Conservation (phyloP, 2,888 invertebrate species). For the Pseudococcus jackbeardsleyi region DNA sequence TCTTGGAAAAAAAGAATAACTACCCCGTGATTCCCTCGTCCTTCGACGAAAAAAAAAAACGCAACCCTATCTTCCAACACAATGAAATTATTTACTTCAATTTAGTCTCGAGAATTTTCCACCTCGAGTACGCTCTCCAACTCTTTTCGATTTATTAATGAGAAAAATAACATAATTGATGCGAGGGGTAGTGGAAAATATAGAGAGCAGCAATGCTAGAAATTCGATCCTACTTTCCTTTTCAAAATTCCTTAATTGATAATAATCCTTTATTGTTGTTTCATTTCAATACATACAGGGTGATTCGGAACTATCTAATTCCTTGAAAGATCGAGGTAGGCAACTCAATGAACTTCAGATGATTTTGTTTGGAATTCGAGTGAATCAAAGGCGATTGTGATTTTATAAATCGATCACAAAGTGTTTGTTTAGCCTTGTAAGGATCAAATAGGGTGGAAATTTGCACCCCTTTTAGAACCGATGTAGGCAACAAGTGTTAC, state of each 20-base stretch:
- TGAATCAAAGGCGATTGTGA: too few species aligned
- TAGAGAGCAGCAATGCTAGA: background rate
- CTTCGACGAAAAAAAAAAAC: too few species aligned
- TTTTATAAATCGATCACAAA: too few species aligned
- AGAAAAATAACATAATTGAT: constrained; percentile 23
- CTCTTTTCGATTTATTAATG: constrained; percentile 27
- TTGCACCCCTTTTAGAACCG: too few species aligned
- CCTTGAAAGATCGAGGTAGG: background rate
- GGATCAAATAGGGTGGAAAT: too few species aligned
- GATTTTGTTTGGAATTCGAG: background rate
- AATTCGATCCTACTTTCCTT: background rate
- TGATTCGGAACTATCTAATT: background rate
- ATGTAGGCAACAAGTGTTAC: too few species aligned
- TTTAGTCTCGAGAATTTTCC: constrained; percentile 38
- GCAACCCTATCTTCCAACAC: background rate
- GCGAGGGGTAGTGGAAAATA: background rate
- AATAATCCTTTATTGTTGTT: background rate
- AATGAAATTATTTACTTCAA: constrained; percentile 40
- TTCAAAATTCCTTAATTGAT: background rate
- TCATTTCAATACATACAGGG: background rate
- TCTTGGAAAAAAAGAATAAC: background rate
- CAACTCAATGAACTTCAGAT: background rate
- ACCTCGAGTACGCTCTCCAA: constrained; percentile 31
- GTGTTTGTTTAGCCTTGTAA: too few species aligned
- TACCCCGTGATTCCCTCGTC: background rate